Percentiles rank a stretch among this genome's conserved stretches.
phyloP scores from a whole-genome alignment of 2,113 vertebrate species.

The Bombycilla garrulus region DNA sequence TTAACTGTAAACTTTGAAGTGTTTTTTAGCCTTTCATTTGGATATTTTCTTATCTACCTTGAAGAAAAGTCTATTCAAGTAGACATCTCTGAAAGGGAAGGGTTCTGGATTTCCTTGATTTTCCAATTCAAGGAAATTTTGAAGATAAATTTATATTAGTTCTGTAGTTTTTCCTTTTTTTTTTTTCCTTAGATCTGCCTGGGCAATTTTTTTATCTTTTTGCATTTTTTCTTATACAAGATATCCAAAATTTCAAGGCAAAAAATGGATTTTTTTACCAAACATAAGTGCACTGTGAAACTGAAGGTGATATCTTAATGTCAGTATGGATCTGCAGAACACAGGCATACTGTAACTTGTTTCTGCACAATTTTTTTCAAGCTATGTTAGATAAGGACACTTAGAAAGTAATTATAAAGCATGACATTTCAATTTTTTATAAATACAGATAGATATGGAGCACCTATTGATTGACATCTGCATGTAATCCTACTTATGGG shows the following conservation, averaged over 20 bases:
- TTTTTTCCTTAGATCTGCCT: not conserved
- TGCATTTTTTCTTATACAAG: not conserved
- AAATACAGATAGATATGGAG: not conserved
- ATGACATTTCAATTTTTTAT: not conserved
- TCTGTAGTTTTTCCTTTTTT: not conserved
- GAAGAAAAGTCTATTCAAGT: not conserved
- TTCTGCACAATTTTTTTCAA: not conserved
- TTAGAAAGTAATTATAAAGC: slow-evolving; percentile 12
- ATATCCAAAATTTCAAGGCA: not conserved
- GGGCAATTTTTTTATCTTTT: not conserved
- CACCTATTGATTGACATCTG: slow-evolving; percentile 24
- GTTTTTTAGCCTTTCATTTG: not conserved
- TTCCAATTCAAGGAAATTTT: not conserved
- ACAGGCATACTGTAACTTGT: not conserved
- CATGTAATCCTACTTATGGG: slow-evolving; percentile 46
- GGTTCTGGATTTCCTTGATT: not conserved
- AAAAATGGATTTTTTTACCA: not conserved
- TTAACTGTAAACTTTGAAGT: not conserved
- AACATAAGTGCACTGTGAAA: not conserved
- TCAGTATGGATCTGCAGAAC: not conserved
- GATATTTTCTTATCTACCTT: not conserved
- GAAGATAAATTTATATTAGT: not conserved
- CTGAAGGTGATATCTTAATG: not conserved
- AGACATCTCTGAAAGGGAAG: not conserved
- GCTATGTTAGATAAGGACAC: not conserved